phyloP scores from a whole-genome alignment of 2,797 vertebrate species.

The Nasua narica region DNA sequence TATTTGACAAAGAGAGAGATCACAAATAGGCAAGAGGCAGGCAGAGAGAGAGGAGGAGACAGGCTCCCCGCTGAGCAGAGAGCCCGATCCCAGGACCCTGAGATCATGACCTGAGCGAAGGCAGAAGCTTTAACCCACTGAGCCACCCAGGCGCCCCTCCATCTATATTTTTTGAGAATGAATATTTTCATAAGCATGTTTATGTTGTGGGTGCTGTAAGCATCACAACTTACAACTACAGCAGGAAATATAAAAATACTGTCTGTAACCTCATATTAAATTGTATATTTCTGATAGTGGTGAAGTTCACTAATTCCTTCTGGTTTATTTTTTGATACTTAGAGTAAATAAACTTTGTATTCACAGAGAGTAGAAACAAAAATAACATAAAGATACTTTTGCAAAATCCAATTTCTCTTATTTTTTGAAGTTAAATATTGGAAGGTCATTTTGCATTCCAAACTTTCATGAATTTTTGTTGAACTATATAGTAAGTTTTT shows the following conservation, averaged over 20 bases:
- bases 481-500: not conserved
- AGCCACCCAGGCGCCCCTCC: not conserved
- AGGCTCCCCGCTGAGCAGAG: too few relatives aligned
- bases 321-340: not conserved
- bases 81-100: too few relatives aligned
- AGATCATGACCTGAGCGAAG: too few relatives aligned
- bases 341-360: slow-evolving; percentile 21
- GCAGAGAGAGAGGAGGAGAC: too few relatives aligned
- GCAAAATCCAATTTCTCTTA: not conserved
- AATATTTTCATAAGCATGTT: slow-evolving; percentile 12
- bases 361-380: not conserved
- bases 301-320: not conserved
- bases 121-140: too few relatives aligned
- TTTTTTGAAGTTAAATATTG: slow-evolving; percentile 22
- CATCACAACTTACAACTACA: not conserved
- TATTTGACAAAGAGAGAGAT: too few relatives aligned
- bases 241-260: not conserved
- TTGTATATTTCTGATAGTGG: not conserved
- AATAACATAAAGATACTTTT: slow-evolving; percentile 1
- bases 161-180: not conserved
- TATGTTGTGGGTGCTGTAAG: not conserved
- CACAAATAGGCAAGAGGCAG: too few relatives aligned
- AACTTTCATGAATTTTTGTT: slow-evolving; percentile 29
- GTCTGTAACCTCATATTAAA: not conserved
- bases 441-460: not conserved